phyloP scores from a whole-genome alignment of 2,797 vertebrate genomes.

The Rousettus madagascariensis region DNA sequence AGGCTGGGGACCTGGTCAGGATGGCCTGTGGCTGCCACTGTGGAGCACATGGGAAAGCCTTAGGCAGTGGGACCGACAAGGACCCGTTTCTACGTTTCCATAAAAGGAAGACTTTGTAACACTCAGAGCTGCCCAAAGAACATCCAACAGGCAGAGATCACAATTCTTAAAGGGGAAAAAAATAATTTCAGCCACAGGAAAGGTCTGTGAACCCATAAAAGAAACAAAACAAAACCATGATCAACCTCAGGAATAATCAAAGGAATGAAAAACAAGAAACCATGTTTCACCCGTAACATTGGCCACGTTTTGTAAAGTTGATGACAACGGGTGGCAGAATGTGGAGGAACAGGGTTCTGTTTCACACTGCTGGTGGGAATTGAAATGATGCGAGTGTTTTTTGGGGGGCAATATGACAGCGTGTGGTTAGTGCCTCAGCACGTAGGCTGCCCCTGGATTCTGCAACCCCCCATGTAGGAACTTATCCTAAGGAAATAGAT shows the following conservation, averaged over 20 bases:
- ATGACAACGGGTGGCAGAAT: neutral
- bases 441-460: neutral
- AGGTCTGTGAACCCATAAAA: neutral
- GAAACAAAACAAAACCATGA: neutral
- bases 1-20: neutral
- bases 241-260: neutral
- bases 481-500: neutral
- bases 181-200: neutral
- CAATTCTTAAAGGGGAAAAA: neutral
- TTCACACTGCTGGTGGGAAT: neutral
- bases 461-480: neutral
- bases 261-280: neutral
- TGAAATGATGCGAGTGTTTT: rapidly evolving
- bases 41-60: neutral
- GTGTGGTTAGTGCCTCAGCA: neutral
- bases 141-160: neutral
- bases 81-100: neutral
- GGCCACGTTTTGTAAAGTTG: neutral
- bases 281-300: neutral
- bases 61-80: neutral
- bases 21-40: neutral
- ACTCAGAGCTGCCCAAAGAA: neutral
- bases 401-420: rapidly evolving
- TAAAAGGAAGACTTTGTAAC: neutral
- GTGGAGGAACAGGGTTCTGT: neutral